phyloP scores from a whole-genome alignment of 2,113 vertebrate genomes.

The Anas platyrhynchos region DNA sequence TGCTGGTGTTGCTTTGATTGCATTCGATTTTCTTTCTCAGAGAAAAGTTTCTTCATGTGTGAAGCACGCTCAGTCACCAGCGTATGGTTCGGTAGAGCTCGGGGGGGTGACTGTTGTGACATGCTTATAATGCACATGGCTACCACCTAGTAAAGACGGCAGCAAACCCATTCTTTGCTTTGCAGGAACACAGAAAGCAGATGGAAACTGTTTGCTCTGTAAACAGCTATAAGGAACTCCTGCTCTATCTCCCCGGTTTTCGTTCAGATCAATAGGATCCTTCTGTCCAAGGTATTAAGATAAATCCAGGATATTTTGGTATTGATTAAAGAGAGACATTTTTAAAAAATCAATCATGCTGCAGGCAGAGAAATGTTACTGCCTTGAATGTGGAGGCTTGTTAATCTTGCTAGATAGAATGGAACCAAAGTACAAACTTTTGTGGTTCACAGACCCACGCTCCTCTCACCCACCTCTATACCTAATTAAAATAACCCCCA shows the following conservation, averaged over 20 bases:
- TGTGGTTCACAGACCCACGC: not conserved
- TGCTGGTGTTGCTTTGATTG: not conserved
- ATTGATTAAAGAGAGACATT: not conserved
- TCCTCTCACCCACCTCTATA: not conserved
- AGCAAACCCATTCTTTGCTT: not conserved
- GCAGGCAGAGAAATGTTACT: not conserved
- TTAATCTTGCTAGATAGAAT: not conserved
- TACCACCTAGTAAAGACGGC: not conserved
- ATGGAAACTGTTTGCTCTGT: constrained; percentile 23
- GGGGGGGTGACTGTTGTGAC: not conserved
- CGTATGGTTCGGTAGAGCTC: rapidly evolving
- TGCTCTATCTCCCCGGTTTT: not conserved
- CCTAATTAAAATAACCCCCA: not conserved
- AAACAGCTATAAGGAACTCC: not conserved
- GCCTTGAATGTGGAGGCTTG: not conserved
- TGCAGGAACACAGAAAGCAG: not conserved
- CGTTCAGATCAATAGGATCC: constrained; percentile 23
- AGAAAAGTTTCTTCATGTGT: not conserved
- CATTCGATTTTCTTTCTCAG: not conserved
- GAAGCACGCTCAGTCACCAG: not conserved
- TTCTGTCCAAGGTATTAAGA: constrained; percentile 23
- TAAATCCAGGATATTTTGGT: not conserved
- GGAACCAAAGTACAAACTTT: not conserved
- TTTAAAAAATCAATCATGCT: not conserved
- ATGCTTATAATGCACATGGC: rapidly evolving